Evolutionary conservation across 2,888 invertebrate species (phyloP), one percentile per base, ranked within the genome.

Genomic region (Dryobotodes eremita): DNA sequence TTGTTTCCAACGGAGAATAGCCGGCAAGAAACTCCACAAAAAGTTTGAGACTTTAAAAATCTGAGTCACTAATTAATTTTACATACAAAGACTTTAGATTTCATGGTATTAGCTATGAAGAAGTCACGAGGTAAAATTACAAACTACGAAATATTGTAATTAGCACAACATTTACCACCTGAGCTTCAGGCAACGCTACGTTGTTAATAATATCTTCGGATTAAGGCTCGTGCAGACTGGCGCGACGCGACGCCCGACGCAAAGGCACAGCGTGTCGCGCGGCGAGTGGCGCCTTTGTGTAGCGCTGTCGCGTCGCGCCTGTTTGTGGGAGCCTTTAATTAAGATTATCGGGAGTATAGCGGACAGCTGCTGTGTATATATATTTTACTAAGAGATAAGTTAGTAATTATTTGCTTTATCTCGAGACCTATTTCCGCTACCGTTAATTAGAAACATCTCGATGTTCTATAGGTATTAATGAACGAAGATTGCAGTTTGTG

Each of bases 331-430:
- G 36, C 5, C 36, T 2, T 2, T 55, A 81, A 79, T 74, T 79
- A 64, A 50, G 31, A 57, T 79, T 75, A 79, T 73, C 82, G 50
- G 6, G 20, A 57, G n/a, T 57, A 23, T 26, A 82, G 55, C 13
- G 11, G 23, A 57, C 77, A 77, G 78, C 53, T 77, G 23, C 10
- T 48, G 20, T 48, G 59, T 83, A 79, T 42, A 31, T 65, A 17
- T 84, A 50, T 70, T 42, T 84, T 59, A 48, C 46, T 20, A 3
- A 76, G 17, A 70, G 26, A 70, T 59, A 57, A 70, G 23, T 59
- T 8, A 26, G 23, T 61, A 61, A 77, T 36, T 77, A 77, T 70
- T 79, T 53, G 36, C 70, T 64, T 65, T 79, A 70, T 80, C 80
- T 79, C 8, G 10, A 36, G 17, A 57, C 50, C 26, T 8, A 31